phyloP scores from a whole-genome alignment of 2,888 invertebrate genomes.

The Cepaea hortensis region DNA sequence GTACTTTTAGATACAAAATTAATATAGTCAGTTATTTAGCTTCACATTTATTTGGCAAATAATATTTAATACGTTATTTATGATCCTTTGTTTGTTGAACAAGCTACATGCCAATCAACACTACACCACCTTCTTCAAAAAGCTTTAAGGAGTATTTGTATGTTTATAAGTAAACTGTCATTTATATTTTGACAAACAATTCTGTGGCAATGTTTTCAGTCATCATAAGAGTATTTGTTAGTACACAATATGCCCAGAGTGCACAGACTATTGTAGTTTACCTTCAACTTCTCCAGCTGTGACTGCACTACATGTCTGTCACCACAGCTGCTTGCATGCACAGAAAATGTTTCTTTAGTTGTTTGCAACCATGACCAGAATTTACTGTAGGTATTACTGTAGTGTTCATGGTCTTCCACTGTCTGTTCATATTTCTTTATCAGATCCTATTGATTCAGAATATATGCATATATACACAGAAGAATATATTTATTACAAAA shows the following conservation, averaged over 20 bases:
- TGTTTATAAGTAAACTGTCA: too few species aligned
- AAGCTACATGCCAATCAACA: too few species aligned
- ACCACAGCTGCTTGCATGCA: constrained; percentile 86
- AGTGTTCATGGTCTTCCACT: constrained; percentile 90
- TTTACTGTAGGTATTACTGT: constrained; percentile 84
- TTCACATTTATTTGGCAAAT: too few species aligned
- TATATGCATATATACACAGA: neutral
- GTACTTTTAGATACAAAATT: too few species aligned
- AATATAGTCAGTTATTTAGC: too few species aligned
- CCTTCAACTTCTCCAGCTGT: constrained; percentile 72
- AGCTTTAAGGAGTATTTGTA: too few species aligned
- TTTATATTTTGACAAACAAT: too few species aligned
- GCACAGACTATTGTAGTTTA: constrained; percentile 48
- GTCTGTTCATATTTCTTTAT: constrained; percentile 82
- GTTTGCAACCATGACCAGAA: constrained; percentile 90
- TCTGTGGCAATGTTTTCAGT: too few species aligned
- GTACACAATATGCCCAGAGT: neutral
- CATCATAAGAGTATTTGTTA: neutral
- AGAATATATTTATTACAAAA: too few species aligned
- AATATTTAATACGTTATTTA: too few species aligned
- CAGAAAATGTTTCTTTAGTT: constrained; percentile 88
- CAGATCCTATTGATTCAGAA: constrained; percentile 61
- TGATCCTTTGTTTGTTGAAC: too few species aligned
- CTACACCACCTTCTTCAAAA: too few species aligned
- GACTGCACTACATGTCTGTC: constrained; percentile 71